phyloP scores from a whole-genome alignment of 2,888 invertebrate genomes.

The Archips xylosteana region DNA sequence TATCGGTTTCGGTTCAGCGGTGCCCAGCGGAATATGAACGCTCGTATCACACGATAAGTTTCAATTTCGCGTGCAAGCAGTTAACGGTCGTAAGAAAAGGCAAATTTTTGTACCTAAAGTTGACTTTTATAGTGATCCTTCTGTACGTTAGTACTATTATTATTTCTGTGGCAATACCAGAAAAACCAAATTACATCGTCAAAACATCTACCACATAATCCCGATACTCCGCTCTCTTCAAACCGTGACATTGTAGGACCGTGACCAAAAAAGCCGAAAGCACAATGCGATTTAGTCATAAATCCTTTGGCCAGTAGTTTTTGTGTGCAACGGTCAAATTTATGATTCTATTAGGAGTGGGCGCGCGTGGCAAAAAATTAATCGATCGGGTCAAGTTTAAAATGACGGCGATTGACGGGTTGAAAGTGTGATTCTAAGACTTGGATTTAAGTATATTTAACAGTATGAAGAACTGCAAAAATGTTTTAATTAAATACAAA shows the following conservation, averaged over 20 bases:
- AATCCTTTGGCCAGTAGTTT: conserved; percentile 74
- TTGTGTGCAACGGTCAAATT: conserved; percentile 72
- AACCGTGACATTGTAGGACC: conserved; percentile 43
- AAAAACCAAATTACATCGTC: conserved; percentile 13
- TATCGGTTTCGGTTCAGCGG: too few species aligned
- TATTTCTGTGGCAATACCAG: too few species aligned
- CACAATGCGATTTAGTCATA: conserved; percentile 69
- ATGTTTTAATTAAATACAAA: too few species aligned
- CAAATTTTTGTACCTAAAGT: too few species aligned
- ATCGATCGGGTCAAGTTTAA: conserved; percentile 63
- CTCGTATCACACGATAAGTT: too few species aligned
- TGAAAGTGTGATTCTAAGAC: neutral
- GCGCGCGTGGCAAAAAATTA: conserved; percentile 76
- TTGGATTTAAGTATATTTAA: too few species aligned
- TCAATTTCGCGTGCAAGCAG: too few species aligned
- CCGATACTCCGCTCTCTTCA: conserved; percentile 37
- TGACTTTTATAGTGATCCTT: too few species aligned
- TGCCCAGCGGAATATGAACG: too few species aligned
- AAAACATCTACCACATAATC: conserved; percentile 38
- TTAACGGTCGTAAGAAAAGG: too few species aligned
- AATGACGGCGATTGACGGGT: neutral
- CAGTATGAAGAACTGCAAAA: too few species aligned
- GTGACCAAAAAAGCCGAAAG: conserved; percentile 12
- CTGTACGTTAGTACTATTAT: too few species aligned
- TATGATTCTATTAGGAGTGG: conserved; percentile 76